Conservation (phyloP, 2,888 invertebrate species). For the Yponomeuta evonymella region DNA sequence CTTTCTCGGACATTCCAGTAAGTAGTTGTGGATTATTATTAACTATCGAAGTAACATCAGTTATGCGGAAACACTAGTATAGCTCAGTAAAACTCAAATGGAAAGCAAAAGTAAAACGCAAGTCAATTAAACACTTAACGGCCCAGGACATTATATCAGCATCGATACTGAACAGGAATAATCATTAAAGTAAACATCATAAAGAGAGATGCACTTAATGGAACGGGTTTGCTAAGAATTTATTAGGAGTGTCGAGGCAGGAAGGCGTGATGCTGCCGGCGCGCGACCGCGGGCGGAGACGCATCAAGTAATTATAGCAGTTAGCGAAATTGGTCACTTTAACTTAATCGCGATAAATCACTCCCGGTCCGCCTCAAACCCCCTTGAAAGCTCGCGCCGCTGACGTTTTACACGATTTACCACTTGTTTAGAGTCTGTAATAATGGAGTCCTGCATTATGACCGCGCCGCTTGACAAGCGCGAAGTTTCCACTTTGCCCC, state of each 20-base stretch:
- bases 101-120: slow-evolving; percentile 10
- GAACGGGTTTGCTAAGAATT: slow-evolving; percentile 10
- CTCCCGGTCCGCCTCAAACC: slow-evolving; percentile 25
- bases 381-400: slow-evolving; percentile 29
- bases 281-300: slow-evolving; percentile 31
- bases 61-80: neutral
- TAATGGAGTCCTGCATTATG: slow-evolving; percentile 1
- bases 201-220: neutral
- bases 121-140: slow-evolving; percentile 7
- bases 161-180: neutral
- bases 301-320: slow-evolving; percentile 48
- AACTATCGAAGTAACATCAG: neutral
- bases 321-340: slow-evolving; percentile 60
- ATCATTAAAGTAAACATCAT: slow-evolving; percentile 13
- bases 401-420: slow-evolving; percentile 35
- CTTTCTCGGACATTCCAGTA: neutral
- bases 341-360: slow-evolving; percentile 51
- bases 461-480: neutral
- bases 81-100: neutral
- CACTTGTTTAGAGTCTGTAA: slow-evolving; percentile 28
- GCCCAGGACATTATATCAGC: slow-evolving; percentile 12
- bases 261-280: slow-evolving; percentile 16
- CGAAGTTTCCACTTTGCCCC: neutral
- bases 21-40: neutral
- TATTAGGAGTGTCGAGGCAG: slow-evolving; percentile 6